These are phyloP conservation scores for Mystacornis crossleyi DNA, from an alignment of 2,113 vertebrate genomes.

Conservation along the genomic window DNA sequence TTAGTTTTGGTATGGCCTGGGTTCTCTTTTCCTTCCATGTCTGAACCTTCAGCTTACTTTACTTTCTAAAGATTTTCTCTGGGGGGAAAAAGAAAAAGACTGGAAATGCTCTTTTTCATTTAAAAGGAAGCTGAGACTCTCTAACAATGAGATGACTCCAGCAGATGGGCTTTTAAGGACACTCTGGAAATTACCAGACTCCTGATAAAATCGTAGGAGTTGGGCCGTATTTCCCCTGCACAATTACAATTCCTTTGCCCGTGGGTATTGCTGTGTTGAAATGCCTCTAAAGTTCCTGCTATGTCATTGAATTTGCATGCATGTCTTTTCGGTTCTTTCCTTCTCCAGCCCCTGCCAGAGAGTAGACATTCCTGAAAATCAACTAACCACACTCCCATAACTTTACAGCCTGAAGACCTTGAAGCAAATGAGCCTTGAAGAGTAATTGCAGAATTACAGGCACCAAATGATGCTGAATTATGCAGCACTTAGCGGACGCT, in stretches of 20 bases:
- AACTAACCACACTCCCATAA: constrained; percentile 39
- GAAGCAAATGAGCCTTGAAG: constrained; percentile 66
- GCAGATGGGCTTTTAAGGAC: constrained; percentile 51
- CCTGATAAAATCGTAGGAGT: constrained; percentile 17
- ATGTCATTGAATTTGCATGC: constrained; percentile 29
- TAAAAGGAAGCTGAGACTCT: neutral
- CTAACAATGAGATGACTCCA: constrained; percentile 24
- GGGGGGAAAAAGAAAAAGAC: too few species aligned
- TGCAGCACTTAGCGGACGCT: neutral
- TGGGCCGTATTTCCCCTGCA: neutral
- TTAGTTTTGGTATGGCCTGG: neutral
- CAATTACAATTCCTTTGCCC: constrained; percentile 13
- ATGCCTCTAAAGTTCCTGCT: constrained; percentile 5
- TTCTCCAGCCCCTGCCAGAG: constrained; percentile 12
- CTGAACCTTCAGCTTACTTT: neutral
- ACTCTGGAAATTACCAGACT: constrained; percentile 21
- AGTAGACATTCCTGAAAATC: constrained; percentile 63
- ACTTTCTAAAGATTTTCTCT: neutral
- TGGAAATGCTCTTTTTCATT: neutral
- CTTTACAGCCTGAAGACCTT: constrained; percentile 57
- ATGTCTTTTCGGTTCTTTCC: neutral
- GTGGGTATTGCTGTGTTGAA: constrained; percentile 30
- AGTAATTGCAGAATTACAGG: constrained; percentile 64
- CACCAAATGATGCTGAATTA: constrained; percentile 65
- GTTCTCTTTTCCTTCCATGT: neutral